These are phyloP conservation scores for Equus przewalskii DNA, from an alignment of 2,113 vertebrate genomes.

Conservation along the genomic window DNA sequence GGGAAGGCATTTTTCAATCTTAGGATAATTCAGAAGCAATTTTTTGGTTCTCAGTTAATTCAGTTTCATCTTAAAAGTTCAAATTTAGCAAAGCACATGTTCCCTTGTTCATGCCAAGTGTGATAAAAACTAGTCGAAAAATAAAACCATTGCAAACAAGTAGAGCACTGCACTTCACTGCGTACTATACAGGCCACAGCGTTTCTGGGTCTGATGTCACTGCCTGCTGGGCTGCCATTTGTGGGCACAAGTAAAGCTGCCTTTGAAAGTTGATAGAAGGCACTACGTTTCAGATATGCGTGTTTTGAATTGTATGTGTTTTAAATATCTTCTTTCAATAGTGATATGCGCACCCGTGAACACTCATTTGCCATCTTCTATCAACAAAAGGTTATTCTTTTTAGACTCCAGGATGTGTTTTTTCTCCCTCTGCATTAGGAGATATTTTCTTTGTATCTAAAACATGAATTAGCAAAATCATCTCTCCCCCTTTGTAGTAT, in stretches of 20 bases:
- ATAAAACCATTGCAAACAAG: constrained; percentile 84
- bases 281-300: constrained; percentile 1
- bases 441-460: constrained; percentile 54
- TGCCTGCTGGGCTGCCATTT: constrained; percentile 69
- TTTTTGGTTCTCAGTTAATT: constrained; percentile 83
- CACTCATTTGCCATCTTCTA: constrained; percentile 60
- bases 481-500: background rate
- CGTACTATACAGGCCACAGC: constrained; percentile 68
- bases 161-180: constrained; percentile 83
- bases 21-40: constrained; percentile 81
- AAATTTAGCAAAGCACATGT: constrained; percentile 84
- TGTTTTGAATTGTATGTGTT: constrained; percentile 33
- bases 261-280: constrained; percentile 54
- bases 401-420: background rate
- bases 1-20: constrained; percentile 83
- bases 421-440: constrained; percentile 19
- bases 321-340: constrained; percentile 40
- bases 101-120: constrained; percentile 82
- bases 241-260: constrained; percentile 47
- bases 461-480: constrained; percentile 25
- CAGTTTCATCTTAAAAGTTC: constrained; percentile 85
- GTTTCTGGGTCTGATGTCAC: constrained; percentile 70
- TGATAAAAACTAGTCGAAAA: constrained; percentile 85
- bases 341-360: background rate
- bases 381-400: constrained; percentile 68